Conservation (phyloP, 2,797 vertebrate genomes). For the Eutrigla gurnardus region DNA sequence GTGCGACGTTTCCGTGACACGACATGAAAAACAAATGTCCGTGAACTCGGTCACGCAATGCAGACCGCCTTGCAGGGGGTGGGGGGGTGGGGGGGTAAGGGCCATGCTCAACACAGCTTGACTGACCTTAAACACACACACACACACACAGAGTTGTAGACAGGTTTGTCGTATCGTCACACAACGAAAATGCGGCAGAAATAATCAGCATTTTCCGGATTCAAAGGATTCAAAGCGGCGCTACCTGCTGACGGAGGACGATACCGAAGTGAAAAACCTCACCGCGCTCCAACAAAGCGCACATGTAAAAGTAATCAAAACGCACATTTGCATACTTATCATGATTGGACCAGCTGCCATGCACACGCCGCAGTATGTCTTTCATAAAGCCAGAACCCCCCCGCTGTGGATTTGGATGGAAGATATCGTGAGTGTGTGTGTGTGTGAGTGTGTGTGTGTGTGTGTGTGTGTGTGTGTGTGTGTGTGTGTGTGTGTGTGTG, state of each 20-base stretch:
- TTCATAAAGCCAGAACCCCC: conserved; percentile 53
- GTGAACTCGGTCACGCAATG: conserved; percentile 62
- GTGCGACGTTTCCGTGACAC: conserved; percentile 44
- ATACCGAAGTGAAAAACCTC: conserved; percentile 57
- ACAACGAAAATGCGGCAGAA: conserved; percentile 48
- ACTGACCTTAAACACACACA: conserved; percentile 63
- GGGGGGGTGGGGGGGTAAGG: conserved; percentile 62
- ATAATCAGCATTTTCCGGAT: conserved; percentile 64
- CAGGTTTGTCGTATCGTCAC: conserved; percentile 49
- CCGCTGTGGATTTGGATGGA: conserved; percentile 38
- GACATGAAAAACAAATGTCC: conserved; percentile 39
- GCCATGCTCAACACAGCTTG: conserved; percentile 62
- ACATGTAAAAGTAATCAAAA: conserved; percentile 66
- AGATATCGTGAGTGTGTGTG: conserved; percentile 16
- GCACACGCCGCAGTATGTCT: conserved; percentile 41
- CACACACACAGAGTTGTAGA: conserved; percentile 36
- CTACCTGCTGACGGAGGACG: conserved; percentile 72
- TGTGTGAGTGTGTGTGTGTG: conserved; percentile 11
- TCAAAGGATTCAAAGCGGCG: conserved; percentile 47
- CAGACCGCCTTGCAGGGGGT: conserved; percentile 47
- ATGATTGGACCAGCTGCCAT: conserved; percentile 66
- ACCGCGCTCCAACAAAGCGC: conserved; percentile 54
- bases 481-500: background rate
- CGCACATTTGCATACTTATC: conserved; percentile 71
- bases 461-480: background rate